Conservation (phyloP, 2,888 invertebrate species). For the Labia minor region DNA sequence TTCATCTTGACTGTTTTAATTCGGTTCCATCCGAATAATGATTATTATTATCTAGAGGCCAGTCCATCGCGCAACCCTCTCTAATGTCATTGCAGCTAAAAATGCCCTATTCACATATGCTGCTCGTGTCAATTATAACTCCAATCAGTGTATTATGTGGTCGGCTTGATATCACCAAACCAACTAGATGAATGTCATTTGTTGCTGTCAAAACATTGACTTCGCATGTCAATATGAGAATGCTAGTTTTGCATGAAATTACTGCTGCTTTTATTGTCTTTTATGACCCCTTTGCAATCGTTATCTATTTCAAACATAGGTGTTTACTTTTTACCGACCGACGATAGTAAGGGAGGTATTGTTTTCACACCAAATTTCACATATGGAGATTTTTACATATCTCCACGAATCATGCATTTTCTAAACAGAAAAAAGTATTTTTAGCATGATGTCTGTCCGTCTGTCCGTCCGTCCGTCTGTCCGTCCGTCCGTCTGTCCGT, state of each 20-base stretch:
- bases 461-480: no score
- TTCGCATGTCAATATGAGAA: not conserved
- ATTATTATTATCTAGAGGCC: not conserved
- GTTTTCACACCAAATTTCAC: no score
- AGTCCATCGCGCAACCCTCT: no score
- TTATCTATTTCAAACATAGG: no score
- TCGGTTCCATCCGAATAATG: not conserved
- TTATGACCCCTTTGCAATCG: not conserved
- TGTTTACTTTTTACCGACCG: no score
- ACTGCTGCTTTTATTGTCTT: not conserved
- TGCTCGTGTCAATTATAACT: constrained; percentile 5
- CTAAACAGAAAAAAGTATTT: no score
- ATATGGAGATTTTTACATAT: no score
- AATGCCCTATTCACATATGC: constrained; percentile 13
- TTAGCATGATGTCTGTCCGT: no score
- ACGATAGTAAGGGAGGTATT: no score
- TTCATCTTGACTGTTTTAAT: not conserved
- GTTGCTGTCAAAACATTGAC: constrained; percentile 4
- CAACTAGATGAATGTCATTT: not conserved
- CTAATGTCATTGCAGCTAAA: constrained; percentile 1
- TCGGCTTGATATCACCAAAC: not conserved
- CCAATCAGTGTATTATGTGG: not conserved
- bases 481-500: no score
- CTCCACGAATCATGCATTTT: no score
- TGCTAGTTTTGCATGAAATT: not conserved